Evolutionary conservation across 2,797 vertebrate genomes (phyloP), one percentile per base, ranked within the genome.

Genomic region (Sitta carolinensis): DNA sequence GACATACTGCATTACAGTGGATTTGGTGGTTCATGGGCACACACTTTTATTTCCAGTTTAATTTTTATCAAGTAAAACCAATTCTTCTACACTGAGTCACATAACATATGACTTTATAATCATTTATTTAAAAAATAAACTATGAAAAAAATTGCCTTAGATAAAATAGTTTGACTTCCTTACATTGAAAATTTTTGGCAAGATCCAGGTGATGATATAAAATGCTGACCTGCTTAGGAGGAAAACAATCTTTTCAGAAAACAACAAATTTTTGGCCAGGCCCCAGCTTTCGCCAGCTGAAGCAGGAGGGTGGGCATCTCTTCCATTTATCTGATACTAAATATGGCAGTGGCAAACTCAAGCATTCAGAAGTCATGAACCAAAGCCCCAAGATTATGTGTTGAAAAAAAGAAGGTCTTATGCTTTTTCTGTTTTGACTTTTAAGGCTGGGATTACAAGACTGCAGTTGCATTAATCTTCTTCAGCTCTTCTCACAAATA

Each of bases 141-240:
- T 59, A 42, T 4, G 6, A 21, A 19, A 38, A 42, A 13, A 18
- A 36, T 67, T 10, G 3, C 18, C 27, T 86, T 91, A 86, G 73
- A 89, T 76, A 85, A 89, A 94, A 87, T 54, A 78, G 51, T 78
- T 50, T 69, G 19, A 91, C 76, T 86, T 88, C 80, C 87, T 79
- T 61, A 55, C 67, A 90, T 47, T 76, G 69, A 92, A 90, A 84
- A 38, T 2, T 90, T 57, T 79, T 95, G 55, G 63, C 85, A 94
- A 81, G 80, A 77, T 76, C 11, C 47, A 78, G 13, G 4, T 83
- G 58, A 51, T 75, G 42, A 75, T n/a, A 43, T 36, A 82, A 88
- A 93, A 36, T 0, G 0, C 50, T 72, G 76, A 73, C n/a, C 43
- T 84, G 66, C 58, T 79, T 45, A 68, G 40, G 20, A 87, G 17